These are phyloP conservation scores for Brachionus rotundiformis DNA, from an alignment of 1,140 invertebrate species.

Conservation along the genomic window DNA sequence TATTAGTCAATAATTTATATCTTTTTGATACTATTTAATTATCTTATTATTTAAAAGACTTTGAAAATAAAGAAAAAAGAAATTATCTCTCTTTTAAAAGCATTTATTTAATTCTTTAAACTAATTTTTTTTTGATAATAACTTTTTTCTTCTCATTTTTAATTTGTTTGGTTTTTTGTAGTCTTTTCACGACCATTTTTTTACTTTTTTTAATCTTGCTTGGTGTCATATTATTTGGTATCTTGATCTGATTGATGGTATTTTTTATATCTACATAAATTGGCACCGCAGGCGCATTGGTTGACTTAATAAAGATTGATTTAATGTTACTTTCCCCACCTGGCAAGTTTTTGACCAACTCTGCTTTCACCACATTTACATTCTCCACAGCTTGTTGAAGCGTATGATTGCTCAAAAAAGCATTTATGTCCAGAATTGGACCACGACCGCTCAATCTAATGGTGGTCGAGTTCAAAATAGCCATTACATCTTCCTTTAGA, in stretches of 20 bases:
- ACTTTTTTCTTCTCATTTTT: background rate
- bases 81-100: no score
- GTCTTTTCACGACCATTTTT: conserved; percentile 11
- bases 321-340: conserved; percentile 46
- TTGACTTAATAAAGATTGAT: conserved; percentile 40
- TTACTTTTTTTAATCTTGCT: conserved; percentile 42
- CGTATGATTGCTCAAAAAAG: conserved; percentile 39
- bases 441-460: conserved; percentile 32
- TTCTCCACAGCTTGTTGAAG: conserved; percentile 33
- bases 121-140: background rate
- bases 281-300: conserved; percentile 5
- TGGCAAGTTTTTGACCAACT: conserved; percentile 36
- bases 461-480: conserved; percentile 28
- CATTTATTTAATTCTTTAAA: background rate
- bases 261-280: conserved; percentile 14
- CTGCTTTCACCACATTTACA: conserved; percentile 7
- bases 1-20: no score
- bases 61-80: no score
- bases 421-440: conserved; percentile 24
- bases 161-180: background rate
- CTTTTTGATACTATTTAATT: no score
- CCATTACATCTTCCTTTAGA: conserved; percentile 36
- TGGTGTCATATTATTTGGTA: conserved; percentile 49
- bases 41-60: no score
- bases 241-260: conserved; percentile 2